A percentile compares a stretch with the other conserved stretches of the same genome.
Evolutionary conservation across 2,113 vertebrate genomes (phyloP).

Genomic region (Capreolus pygargus): DNA sequence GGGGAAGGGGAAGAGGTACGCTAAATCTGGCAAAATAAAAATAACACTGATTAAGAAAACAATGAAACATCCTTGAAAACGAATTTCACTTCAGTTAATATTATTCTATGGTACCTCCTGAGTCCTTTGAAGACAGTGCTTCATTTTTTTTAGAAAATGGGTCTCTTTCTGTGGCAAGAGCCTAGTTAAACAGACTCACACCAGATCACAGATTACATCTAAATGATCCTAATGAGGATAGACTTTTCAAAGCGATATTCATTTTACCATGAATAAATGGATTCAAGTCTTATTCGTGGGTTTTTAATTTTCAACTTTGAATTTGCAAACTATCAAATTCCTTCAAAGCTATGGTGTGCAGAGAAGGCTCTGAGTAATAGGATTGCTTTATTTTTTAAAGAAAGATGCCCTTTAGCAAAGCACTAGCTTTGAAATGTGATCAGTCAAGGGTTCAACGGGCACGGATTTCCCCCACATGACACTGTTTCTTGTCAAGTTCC

Average conservation of each 20-base stretch:
- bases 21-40: constrained; percentile 23
- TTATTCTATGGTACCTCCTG: neutral
- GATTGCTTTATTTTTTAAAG: constrained; percentile 44
- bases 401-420: constrained; percentile 32
- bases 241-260: constrained; percentile 75
- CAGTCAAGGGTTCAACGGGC: neutral
- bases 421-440: constrained; percentile 34
- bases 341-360: constrained; percentile 42
- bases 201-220: constrained; percentile 64
- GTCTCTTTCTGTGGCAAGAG: constrained; percentile 55
- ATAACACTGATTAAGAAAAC: constrained; percentile 38
- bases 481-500: neutral
- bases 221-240: constrained; percentile 69
- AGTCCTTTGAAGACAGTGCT: constrained; percentile 60
- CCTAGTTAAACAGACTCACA: constrained; percentile 57
- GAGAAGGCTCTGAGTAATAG: constrained; percentile 18
- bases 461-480: neutral
- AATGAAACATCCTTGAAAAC: neutral
- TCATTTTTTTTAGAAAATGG: neutral
- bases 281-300: constrained; percentile 61
- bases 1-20: neutral
- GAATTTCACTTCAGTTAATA: neutral
- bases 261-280: constrained; percentile 70
- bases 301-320: constrained; percentile 42
- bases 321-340: constrained; percentile 68